Percentiles rank a stretch among this genome's conserved stretches.
phyloP scores from a whole-genome alignment of 2,888 invertebrate genomes.

The Choreutis nemorana region DNA sequence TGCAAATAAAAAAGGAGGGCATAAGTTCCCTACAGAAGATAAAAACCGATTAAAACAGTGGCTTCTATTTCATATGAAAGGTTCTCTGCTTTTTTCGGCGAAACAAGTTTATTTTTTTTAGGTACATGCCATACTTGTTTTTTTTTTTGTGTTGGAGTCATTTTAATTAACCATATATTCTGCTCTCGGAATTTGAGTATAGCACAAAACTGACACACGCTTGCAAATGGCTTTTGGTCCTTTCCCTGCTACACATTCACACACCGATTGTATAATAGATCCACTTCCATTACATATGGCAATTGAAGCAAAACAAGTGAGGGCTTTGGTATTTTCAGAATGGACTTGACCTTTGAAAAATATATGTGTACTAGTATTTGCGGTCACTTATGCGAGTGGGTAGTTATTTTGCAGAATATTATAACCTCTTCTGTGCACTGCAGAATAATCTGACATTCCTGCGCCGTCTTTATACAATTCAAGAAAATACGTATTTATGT shows the following conservation, averaged over 20 bases:
- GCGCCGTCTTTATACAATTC: too few species aligned
- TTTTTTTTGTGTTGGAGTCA: conserved; percentile 6
- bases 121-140: conserved; percentile 6
- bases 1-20: conserved; percentile 3
- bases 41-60: conserved; percentile 8
- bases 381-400: conserved; percentile 3
- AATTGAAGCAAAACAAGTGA: conserved; percentile 5
- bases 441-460: conserved; percentile 7
- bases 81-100: conserved; percentile 6
- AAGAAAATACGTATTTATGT: conserved; percentile 6
- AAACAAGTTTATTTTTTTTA: conserved; percentile 6
- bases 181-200: conserved; percentile 4
- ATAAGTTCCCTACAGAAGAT: conserved; percentile 1
- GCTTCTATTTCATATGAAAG: conserved; percentile 6
- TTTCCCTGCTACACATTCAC: conserved; percentile 5
- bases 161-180: conserved; percentile 3
- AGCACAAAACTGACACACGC: conserved; percentile 6
- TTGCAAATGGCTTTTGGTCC: conserved; percentile 6
- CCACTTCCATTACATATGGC: conserved; percentile 5
- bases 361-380: conserved; percentile 1
- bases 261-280: conserved; percentile 4
- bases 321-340: conserved; percentile 4
- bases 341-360: conserved; percentile 4
- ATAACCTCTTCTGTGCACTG: conserved; percentile 8
- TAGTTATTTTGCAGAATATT: conserved; percentile 7